Percentiles rank a stretch among this genome's conserved stretches.
Evolutionary conservation across 1,140 invertebrate species (phyloP).

Genomic region (Macrobrachium rosenbergii): DNA sequence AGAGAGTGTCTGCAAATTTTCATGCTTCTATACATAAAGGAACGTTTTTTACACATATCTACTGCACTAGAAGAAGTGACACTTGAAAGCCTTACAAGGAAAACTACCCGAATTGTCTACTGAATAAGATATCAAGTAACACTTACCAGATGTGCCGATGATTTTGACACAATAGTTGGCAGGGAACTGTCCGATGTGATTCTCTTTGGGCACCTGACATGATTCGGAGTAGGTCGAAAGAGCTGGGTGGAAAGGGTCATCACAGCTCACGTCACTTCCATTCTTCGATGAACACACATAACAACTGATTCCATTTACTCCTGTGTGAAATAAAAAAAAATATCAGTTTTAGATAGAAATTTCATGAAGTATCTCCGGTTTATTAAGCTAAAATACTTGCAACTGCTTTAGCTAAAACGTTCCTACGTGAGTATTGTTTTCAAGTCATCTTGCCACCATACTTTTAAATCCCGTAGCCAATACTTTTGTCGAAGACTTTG

Average conservation of each 20-base stretch:
- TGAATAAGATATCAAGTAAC: no score
- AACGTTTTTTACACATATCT: no score
- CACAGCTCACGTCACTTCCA: slow-evolving; percentile 73
- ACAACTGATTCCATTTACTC: slow-evolving; percentile 73
- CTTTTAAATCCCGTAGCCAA: no score
- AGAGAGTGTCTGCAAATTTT: no score
- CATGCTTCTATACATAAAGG: no score
- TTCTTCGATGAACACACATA: slow-evolving; percentile 76
- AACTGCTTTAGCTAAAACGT: neutral
- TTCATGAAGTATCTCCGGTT: neutral
- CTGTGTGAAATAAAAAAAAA: slow-evolving; percentile 16
- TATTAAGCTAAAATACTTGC: neutral
- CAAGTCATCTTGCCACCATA: no score
- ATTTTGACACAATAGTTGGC: slow-evolving; percentile 77
- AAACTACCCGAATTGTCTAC: no score
- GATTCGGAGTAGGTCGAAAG: slow-evolving; percentile 72
- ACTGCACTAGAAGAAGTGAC: neutral
- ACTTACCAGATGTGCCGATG: slow-evolving; percentile 72
- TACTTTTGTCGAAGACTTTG: no score
- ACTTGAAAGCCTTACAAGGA: neutral
- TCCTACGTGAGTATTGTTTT: no score
- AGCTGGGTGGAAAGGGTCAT: slow-evolving; percentile 75
- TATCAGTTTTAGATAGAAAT: neutral
- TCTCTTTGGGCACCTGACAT: slow-evolving; percentile 75
- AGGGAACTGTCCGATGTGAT: slow-evolving; percentile 75